Base-by-base conservation (phyloP, 1,140 invertebrate genomes). In the Gyrodactylus salaris region DNA sequence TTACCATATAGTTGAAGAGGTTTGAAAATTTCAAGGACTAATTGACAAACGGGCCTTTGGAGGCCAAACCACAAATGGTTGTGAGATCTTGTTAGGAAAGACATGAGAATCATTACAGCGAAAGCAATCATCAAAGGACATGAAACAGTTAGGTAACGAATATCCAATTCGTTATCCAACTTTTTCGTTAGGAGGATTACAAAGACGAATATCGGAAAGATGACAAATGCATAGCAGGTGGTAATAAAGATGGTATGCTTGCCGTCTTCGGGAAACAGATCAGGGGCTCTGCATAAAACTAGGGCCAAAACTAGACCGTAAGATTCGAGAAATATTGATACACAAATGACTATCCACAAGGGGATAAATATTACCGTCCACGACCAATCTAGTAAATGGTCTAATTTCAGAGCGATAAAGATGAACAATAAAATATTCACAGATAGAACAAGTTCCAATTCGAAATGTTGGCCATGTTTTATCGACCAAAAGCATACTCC, bases 51-150 rank as follows among this genome's bases (percentile, higher is more conserved):
- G 23, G 21, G 21, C 26, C 25, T 22, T 26, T 25, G 21, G 7
- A 71, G 20, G 25, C 70, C 70, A 71, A 71, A 71, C 70, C 70
- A 71, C 70, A 21, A 71, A 7, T 71, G 70, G 26, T 71, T 71
- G 1, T 20, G 20, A 25, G 21, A 20, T 25, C 24, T 25, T 24
- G 25, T 24, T 1, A 24, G 24, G 26, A 71, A 71, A 19, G 70
- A 71, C n/a, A 71, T 25, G 20, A 21, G 20, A 2, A 71, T 71
- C 70, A 71, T 71, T 25, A 71, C 70, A 71, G 23, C 25, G 20
- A 71, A 24, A 71, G 21, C 24, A 2, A 71, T 20, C 20, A 71
- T 20, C 1, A 71, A 25, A 16, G 70, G 70, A 1, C 21, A 25
- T 20, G 19, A 71, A 2, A 71, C 25, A 25, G 70, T 24, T 2